Evolutionary conservation across 2,797 vertebrate genomes (phyloP).

Genomic region (Semaprochilodus insignis): DNA sequence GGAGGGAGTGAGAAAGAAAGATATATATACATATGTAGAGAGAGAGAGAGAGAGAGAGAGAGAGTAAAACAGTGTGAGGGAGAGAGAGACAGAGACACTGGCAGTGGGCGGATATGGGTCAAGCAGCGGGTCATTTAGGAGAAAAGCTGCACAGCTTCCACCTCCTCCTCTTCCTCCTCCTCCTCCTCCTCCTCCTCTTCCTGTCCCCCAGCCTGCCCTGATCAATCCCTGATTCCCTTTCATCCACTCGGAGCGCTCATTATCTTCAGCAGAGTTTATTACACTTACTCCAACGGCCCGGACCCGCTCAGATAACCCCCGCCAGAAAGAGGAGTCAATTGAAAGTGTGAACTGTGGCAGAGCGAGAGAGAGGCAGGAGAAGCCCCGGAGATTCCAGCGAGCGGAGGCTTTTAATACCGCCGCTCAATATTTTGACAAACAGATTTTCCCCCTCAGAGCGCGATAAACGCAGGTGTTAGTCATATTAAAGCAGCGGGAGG

Average conservation of each 20-base stretch:
- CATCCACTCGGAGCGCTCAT: conserved; percentile 39
- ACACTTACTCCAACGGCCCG: conserved; percentile 35
- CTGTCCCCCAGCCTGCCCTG: conserved; percentile 15
- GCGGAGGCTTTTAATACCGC: conserved; percentile 32
- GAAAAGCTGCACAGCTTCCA: conserved; percentile 1
- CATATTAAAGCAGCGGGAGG: conserved; percentile 62
- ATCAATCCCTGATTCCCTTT: conserved; percentile 42
- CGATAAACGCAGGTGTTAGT: conserved; percentile 52
- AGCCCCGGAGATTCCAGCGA: conserved; percentile 23
- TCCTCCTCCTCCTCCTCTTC: conserved; percentile 3
- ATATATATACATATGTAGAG: neutral
- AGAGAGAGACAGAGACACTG: neutral
- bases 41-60: neutral
- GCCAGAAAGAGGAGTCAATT: conserved; percentile 38
- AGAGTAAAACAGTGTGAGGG: neutral
- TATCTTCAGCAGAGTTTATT: conserved; percentile 47
- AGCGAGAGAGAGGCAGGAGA: neutral
- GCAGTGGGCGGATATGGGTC: conserved; percentile 37
- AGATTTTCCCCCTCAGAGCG: neutral
- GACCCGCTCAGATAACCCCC: conserved; percentile 34
- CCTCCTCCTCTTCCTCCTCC: neutral
- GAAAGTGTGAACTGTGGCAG: conserved; percentile 20
- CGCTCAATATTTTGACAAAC: conserved; percentile 43
- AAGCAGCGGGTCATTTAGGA: conserved; percentile 26
- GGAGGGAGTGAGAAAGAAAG: neutral